These are phyloP conservation scores for Rhabdomys pumilio DNA, from an alignment of 2,797 vertebrate genomes.

Conservation along the genomic window DNA sequence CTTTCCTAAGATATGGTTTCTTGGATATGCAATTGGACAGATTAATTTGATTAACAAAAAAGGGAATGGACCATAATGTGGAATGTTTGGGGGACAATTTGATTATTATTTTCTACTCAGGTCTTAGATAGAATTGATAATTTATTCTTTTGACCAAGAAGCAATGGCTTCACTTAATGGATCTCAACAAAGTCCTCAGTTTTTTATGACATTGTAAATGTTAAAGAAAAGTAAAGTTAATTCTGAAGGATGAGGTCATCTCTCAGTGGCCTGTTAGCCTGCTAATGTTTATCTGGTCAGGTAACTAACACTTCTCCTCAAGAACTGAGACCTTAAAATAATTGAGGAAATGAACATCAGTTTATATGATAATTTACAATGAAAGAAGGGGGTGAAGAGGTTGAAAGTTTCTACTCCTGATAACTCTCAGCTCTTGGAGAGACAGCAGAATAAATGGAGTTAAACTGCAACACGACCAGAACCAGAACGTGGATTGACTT, in stretches of 20 bases:
- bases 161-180: not conserved
- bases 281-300: not conserved
- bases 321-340: not conserved
- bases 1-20: not conserved
- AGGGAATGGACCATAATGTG: not conserved
- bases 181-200: not conserved
- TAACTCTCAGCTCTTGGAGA: not conserved
- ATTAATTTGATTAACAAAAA: not conserved
- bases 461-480: not conserved
- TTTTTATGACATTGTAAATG: not conserved
- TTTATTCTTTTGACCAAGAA: not conserved
- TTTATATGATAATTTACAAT: not conserved
- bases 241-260: not conserved
- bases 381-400: not conserved
- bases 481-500: not conserved
- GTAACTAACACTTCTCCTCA: not conserved
- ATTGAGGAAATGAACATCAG: not conserved
- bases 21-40: too few species aligned
- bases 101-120: not conserved
- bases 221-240: not conserved
- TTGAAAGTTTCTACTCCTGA: not conserved
- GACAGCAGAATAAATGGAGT: not conserved
- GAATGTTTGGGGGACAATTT: not conserved
- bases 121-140: not conserved
- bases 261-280: not conserved